Evolutionary conservation across 1,140 invertebrate genomes (phyloP).

Genomic region (Thaumetopoea pityocampa): DNA sequence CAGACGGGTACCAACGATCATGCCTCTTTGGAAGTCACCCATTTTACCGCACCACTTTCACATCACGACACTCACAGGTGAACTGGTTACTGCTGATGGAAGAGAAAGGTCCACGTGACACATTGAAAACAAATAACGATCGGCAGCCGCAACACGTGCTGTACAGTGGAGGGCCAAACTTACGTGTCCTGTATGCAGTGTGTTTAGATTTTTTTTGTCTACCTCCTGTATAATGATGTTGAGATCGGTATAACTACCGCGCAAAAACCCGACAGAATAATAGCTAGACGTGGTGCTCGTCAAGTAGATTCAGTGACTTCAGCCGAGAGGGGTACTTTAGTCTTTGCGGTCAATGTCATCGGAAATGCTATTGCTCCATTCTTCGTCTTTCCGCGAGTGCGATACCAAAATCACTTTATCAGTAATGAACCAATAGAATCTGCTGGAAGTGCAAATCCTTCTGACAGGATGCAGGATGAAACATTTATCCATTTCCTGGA

Average conservation of each 20-base stretch:
- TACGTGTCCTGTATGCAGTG: too few species aligned
- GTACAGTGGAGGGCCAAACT: too few species aligned
- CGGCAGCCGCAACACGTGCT: too few species aligned
- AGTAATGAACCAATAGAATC: conserved; percentile 40
- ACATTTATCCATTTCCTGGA: conserved; percentile 43
- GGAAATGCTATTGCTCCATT: conserved; percentile 35
- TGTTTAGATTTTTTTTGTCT: too few species aligned
- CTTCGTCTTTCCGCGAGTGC: conserved; percentile 31
- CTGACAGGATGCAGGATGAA: conserved; percentile 60
- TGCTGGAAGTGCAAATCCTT: conserved; percentile 42
- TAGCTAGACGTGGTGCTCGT: conserved; percentile 53
- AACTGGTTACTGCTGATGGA: too few species aligned
- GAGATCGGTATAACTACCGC: conserved; percentile 73
- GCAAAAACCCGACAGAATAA: conserved; percentile 28
- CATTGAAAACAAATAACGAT: too few species aligned
- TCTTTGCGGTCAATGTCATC: conserved; percentile 53
- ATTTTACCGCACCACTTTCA: too few species aligned
- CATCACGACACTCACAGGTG: too few species aligned
- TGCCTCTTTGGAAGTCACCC: too few species aligned
- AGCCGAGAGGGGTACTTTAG: conserved; percentile 57
- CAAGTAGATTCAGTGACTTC: conserved; percentile 65
- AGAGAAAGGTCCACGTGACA: too few species aligned
- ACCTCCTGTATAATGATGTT: too few species aligned
- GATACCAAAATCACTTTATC: conserved; percentile 64
- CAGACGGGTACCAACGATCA: too few species aligned